Evolutionary conservation across 2,113 vertebrate species (phyloP).

Genomic region (Perca schrenkii): DNA sequence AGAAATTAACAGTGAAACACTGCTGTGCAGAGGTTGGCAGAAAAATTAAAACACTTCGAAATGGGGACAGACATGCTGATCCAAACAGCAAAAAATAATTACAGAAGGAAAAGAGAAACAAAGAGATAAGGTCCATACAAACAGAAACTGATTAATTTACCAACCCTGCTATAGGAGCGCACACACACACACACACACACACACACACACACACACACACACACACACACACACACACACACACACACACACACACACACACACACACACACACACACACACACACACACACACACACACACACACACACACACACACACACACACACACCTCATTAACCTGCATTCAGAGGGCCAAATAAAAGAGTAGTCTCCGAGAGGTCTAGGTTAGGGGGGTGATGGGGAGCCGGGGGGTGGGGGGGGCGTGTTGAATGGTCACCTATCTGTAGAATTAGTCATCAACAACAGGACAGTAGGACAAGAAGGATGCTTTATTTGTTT

Average conservation of each 20-base stretch:
- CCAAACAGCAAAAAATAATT: constrained; percentile 87
- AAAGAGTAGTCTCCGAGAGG: constrained; percentile 87
- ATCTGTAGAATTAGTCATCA: constrained; percentile 60
- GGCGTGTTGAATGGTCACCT: constrained; percentile 36
- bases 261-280: constrained; percentile 27
- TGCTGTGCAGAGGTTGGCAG: constrained; percentile 90
- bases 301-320: constrained; percentile 26
- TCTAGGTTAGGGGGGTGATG: constrained; percentile 48
- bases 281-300: constrained; percentile 82
- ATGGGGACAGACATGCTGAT: constrained; percentile 89
- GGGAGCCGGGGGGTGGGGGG: neutral
- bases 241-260: too few species aligned
- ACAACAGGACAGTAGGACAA: constrained; percentile 60
- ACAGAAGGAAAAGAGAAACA: constrained; percentile 86
- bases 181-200: too few species aligned
- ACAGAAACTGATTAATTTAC: too few species aligned
- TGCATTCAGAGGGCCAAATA: constrained; percentile 89
- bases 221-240: too few species aligned
- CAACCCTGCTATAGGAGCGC: too few species aligned
- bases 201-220: too few species aligned
- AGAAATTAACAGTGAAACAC: constrained; percentile 91
- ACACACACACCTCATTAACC: constrained; percentile 86
- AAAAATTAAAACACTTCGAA: constrained; percentile 82
- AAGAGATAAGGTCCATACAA: constrained; percentile 47
- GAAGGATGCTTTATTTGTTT: constrained; percentile 72